Evolutionary conservation across 2,888 invertebrate species (phyloP).

Genomic region (Aleiodes testaceus): DNA sequence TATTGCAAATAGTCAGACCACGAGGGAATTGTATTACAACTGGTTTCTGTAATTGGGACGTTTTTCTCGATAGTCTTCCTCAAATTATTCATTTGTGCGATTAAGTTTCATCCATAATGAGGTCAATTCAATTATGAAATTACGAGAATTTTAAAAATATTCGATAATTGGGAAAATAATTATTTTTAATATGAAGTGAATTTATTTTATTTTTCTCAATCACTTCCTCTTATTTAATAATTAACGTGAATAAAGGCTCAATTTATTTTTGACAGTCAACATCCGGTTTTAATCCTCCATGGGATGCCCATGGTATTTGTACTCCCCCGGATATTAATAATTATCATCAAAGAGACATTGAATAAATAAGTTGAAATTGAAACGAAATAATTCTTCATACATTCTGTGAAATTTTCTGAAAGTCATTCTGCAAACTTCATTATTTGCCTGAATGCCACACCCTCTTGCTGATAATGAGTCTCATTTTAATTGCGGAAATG

Average conservation of each 20-base stretch:
- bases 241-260: background rate
- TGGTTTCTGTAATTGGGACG: no score
- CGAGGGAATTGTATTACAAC: constrained; percentile 6
- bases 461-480: constrained; percentile 11
- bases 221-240: no score
- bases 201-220: no score
- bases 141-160: no score
- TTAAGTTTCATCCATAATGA: no score
- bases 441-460: constrained; percentile 12
- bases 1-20: background rate
- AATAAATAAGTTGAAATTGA: background rate
- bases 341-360: background rate
- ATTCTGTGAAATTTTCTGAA: constrained; percentile 12
- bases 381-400: constrained; percentile 3
- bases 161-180: no score
- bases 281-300: background rate
- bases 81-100: no score
- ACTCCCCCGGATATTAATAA: background rate
- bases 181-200: no score
- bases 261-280: background rate
- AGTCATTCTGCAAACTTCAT: background rate
- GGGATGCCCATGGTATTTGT: background rate
- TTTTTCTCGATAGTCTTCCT: no score
- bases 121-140: no score
- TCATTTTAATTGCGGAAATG: background rate